phyloP scores from a whole-genome alignment of 2,113 vertebrate species.

The Lates calcarifer region DNA sequence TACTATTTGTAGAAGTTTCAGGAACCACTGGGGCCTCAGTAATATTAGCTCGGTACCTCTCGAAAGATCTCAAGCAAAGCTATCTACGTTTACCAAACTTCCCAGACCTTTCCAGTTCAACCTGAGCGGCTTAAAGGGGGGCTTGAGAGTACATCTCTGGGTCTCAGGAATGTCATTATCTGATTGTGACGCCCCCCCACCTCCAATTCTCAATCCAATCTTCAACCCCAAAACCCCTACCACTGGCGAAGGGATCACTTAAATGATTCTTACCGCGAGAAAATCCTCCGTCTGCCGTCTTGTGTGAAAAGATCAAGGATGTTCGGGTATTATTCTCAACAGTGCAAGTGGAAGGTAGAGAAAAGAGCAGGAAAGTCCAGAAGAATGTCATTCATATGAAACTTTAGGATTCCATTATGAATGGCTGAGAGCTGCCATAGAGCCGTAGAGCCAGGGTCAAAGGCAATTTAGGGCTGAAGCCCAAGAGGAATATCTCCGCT shows the following conservation, averaged over 20 bases:
- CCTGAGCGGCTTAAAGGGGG: slow-evolving; percentile 75
- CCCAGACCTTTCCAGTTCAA: slow-evolving; percentile 63
- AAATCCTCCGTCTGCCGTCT: slow-evolving; percentile 78
- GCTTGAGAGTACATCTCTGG: slow-evolving; percentile 82
- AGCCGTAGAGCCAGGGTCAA: slow-evolving; percentile 63
- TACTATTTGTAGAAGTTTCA: slow-evolving; percentile 9
- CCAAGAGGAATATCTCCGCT: slow-evolving; percentile 22
- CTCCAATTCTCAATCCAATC: slow-evolving; percentile 61
- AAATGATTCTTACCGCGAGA: slow-evolving; percentile 82
- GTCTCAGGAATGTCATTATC: slow-evolving; percentile 88
- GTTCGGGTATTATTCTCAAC: slow-evolving; percentile 71
- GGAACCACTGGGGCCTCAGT: background rate
- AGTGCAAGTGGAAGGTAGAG: slow-evolving; percentile 54
- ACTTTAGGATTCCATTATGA: slow-evolving; percentile 68
- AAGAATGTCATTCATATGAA: slow-evolving; percentile 80
- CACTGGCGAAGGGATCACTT: slow-evolving; percentile 75
- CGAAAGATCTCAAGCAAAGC: background rate
- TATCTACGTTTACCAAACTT: slow-evolving; percentile 26
- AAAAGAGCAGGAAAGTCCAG: slow-evolving; percentile 68
- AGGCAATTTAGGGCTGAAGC: slow-evolving; percentile 59
- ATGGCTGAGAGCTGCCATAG: slow-evolving; percentile 50
- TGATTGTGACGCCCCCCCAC: slow-evolving; percentile 68
- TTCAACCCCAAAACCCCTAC: slow-evolving; percentile 63
- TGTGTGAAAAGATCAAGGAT: slow-evolving; percentile 85
- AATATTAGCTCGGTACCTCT: slow-evolving; percentile 7